A percentile compares a stretch with the other conserved stretches of the same genome.
phyloP scores from a whole-genome alignment of 2,888 invertebrate species.

The Strigamia transsilvanica region DNA sequence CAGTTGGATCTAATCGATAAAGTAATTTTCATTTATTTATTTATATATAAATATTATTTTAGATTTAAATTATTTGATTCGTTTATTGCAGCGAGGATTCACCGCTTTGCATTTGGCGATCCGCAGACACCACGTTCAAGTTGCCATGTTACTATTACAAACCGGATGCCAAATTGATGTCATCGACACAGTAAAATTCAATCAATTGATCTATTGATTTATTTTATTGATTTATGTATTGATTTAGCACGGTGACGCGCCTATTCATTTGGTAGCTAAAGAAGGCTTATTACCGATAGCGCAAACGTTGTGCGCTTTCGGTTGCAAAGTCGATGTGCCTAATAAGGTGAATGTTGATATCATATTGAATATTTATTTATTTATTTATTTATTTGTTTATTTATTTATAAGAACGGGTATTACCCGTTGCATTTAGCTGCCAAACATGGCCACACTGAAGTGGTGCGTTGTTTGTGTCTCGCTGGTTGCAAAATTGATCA shows the following conservation, averaged over 20 bases:
- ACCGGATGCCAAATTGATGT: slow-evolving; percentile 71
- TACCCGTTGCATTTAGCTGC: slow-evolving; percentile 77
- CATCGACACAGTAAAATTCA: slow-evolving; percentile 66
- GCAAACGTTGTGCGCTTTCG: slow-evolving; percentile 70
- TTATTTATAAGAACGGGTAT: slow-evolving; percentile 65
- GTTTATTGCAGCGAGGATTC: slow-evolving; percentile 64
- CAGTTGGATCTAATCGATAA: slow-evolving; percentile 67
- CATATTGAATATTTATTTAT: not conserved
- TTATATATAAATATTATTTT: not conserved
- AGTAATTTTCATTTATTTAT: slow-evolving; percentile 60
- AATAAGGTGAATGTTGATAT: slow-evolving; percentile 66
- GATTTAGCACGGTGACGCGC: slow-evolving; percentile 69
- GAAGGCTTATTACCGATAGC: slow-evolving; percentile 69
- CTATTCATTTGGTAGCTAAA: slow-evolving; percentile 71
- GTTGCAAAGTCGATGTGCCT: slow-evolving; percentile 71
- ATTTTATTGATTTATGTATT: slow-evolving; percentile 55
- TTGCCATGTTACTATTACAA: slow-evolving; percentile 71
- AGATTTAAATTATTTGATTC: not conserved
- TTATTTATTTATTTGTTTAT: slow-evolving; percentile 50
- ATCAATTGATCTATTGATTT: not conserved
- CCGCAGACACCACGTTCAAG: slow-evolving; percentile 68
- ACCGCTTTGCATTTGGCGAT: slow-evolving; percentile 73
- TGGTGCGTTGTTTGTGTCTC: slow-evolving; percentile 75
- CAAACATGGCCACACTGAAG: slow-evolving; percentile 75
- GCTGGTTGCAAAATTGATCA: slow-evolving; percentile 76